Base-by-base conservation (phyloP, 2,113 vertebrate genomes). In the Lota lota region DNA sequence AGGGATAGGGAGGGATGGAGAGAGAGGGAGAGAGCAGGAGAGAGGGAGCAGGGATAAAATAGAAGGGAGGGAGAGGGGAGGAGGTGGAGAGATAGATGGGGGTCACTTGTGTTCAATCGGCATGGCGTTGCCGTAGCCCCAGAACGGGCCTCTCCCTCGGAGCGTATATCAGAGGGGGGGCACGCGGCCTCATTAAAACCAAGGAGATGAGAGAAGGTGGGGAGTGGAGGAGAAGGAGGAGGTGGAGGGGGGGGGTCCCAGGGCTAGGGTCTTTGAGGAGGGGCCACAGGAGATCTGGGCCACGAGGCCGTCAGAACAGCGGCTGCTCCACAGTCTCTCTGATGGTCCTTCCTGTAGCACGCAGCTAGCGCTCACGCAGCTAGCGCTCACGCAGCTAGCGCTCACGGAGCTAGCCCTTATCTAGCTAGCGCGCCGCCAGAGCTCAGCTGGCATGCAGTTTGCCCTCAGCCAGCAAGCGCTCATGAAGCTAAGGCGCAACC, bases 131-230 rank as follows among this genome's bases (percentile, higher is more conserved):
- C 87, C 83, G 75, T 80, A 78, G 81, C 79, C 75, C 62, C 60
- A 73, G 79, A 22, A 22, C 53, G 14, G 67, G 66, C 67, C 22
- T 63, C 74, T 63, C 68, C 80, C 83, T 89, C 82, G 85, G 75
- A 79, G 81, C 83, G 71, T 17, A 86, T 89, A 91, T 91, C 87
- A 91, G 88, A 91, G 88, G 86, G 88, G 88, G 87, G 91, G 88
- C 85, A 72, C 81, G 80, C 79, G 84, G 88, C 87, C 90, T 92
- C 88, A 91, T 92, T 92, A 93, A 92, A 92, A 92, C 88, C 90
- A 90, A 90, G 91, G 81, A 79, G 86, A 87, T 91, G 87, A 84
- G 83, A 88, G 89, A 88, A 90, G 89, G 87, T 86, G 87, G 91
- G 88, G 87, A 92, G 85, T 88, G 88, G 83, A 90, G 86, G 81